Conservation (phyloP, 2,888 invertebrate genomes). For the Minunthozetes semirufus region DNA sequence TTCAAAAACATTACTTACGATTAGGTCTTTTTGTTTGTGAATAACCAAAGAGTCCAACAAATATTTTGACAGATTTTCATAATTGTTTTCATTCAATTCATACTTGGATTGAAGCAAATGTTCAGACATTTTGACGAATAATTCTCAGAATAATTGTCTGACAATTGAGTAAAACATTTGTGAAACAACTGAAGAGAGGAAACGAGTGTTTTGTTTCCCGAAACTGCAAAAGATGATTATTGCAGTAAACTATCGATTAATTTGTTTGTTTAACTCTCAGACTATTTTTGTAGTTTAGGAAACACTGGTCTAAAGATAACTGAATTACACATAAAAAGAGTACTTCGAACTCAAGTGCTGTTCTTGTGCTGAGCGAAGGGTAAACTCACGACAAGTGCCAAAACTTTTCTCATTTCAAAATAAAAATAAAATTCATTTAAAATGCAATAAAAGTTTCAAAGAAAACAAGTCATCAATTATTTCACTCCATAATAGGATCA, state of each 20-base stretch:
- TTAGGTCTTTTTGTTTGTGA: not conserved
- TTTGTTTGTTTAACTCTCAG: not conserved
- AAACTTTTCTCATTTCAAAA: too few species aligned
- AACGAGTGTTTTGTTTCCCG: too few species aligned
- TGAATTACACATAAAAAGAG: not conserved
- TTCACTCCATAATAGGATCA: constrained; percentile 2
- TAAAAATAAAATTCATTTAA: too few species aligned
- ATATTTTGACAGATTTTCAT: not conserved
- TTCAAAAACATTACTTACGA: not conserved
- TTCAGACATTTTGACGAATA: constrained; percentile 7
- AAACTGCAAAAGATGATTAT: too few species aligned
- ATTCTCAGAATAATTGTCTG: not conserved
- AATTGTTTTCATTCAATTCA: not conserved
- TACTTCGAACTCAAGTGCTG: too few species aligned
- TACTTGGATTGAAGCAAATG: not conserved
- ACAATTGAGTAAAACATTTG: not conserved
- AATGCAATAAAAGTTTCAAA: too few species aligned
- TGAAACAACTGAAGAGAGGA: too few species aligned
- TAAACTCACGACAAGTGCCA: too few species aligned
- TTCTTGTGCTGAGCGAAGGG: too few species aligned
- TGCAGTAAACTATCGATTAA: not conserved
- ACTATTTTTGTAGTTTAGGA: constrained; percentile 5
- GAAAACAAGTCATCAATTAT: not conserved
- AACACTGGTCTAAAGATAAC: not conserved
- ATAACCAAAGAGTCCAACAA: not conserved